phyloP scores from a whole-genome alignment of 2,113 vertebrate species.

The Nanorana parkeri region DNA sequence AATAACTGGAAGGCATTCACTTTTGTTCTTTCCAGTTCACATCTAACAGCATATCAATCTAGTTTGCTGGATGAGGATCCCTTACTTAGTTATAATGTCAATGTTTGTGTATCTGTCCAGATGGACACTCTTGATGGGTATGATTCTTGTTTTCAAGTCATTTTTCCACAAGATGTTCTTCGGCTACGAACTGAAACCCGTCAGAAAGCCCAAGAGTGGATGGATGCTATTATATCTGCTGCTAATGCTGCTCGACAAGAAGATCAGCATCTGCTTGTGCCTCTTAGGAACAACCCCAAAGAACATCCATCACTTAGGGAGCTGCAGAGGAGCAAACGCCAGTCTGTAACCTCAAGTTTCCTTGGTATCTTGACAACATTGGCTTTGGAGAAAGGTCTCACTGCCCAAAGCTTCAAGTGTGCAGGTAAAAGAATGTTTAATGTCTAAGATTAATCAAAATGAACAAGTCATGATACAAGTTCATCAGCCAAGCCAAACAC shows the following conservation, averaged over 20 bases:
- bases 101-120: slow-evolving; percentile 84
- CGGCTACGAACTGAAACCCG: slow-evolving; percentile 84
- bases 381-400: slow-evolving; percentile 94
- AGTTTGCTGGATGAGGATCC: slow-evolving; percentile 86
- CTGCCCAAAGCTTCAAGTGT: slow-evolving; percentile 95
- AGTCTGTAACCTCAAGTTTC: slow-evolving; percentile 96
- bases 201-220: slow-evolving; percentile 87
- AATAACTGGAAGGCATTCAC: slow-evolving; percentile 94
- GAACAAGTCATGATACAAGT: no score
- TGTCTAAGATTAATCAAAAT: no score
- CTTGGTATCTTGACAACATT: slow-evolving; percentile 93
- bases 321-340: slow-evolving; percentile 80
- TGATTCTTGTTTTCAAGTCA: slow-evolving; percentile 85
- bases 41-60: slow-evolving; percentile 86
- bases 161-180: slow-evolving; percentile 87
- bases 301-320: slow-evolving; percentile 68
- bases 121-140: slow-evolving; percentile 76
- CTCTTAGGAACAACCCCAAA: slow-evolving; percentile 77
- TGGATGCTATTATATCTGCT: slow-evolving; percentile 81
- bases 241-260: slow-evolving; percentile 72
- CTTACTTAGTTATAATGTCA: slow-evolving; percentile 80
- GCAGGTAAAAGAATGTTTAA: slow-evolving; percentile 78
- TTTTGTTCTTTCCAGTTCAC: slow-evolving; percentile 85
- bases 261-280: slow-evolving; percentile 75
- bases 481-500: no score